Conservation (phyloP, 2,113 vertebrate genomes). For the Hemicordylus capensis region DNA sequence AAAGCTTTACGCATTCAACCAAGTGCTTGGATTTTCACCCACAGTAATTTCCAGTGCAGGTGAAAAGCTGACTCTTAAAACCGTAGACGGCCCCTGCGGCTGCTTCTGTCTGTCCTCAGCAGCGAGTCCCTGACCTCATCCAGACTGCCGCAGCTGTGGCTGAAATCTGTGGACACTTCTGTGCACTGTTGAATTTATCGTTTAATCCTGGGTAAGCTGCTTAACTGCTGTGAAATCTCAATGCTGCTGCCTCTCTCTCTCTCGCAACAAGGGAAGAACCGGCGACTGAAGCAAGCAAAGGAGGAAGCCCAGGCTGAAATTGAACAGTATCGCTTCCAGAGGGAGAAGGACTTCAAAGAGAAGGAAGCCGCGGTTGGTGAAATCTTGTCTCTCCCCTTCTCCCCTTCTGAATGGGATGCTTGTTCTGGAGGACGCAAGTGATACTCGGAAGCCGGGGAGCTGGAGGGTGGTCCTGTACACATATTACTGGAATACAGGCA, state of each 20-base stretch:
- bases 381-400: no score
- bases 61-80: no score
- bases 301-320: constrained; percentile 98
- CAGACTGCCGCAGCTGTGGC: background rate
- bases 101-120: no score
- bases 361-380: constrained; percentile 90
- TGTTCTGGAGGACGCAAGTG: background rate
- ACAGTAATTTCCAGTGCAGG: no score
- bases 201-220: background rate
- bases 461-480: no score
- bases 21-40: no score
- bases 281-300: constrained; percentile 96
- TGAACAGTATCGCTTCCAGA: constrained; percentile 95
- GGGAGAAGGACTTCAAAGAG: constrained; percentile 97
- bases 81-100: no score
- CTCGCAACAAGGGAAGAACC: constrained; percentile 86
- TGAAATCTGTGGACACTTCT: background rate
- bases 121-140: no score
- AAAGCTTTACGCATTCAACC: no score
- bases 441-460: background rate
- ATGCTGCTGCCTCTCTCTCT: background rate
- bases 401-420: background rate
- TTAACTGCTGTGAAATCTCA: background rate
- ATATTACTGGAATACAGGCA: no score
- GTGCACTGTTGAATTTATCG: no score